A percentile compares a stretch with the other conserved stretches of the same genome.
These are phyloP conservation scores for Cotesia chilonis DNA, from an alignment of 1,140 invertebrate genomes.

Conservation along the genomic window DNA sequence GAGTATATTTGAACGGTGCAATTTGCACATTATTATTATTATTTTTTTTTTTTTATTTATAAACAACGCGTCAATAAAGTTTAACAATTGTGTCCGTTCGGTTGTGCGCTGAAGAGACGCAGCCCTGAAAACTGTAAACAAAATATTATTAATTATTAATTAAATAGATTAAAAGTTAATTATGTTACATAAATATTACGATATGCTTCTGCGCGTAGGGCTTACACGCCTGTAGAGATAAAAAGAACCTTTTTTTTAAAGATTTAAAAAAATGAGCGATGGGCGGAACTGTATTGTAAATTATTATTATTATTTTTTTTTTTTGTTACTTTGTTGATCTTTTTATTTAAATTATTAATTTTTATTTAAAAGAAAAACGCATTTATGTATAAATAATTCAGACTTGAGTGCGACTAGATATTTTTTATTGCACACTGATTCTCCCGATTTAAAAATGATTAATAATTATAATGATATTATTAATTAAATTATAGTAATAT, in stretches of 20 bases:
- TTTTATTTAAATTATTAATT: background rate
- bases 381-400: conserved; percentile 22
- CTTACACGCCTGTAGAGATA: conserved; percentile 51
- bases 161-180: conserved; percentile 48
- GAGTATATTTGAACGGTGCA: too few relatives aligned
- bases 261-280: conserved; percentile 39
- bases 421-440: background rate
- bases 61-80: conserved; percentile 41
- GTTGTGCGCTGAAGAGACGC: too few relatives aligned
- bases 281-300: conserved; percentile 33
- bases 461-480: too few relatives aligned
- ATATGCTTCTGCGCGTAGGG: conserved; percentile 57
- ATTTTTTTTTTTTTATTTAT: too few relatives aligned
- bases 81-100: conserved; percentile 53
- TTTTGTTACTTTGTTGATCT: background rate
- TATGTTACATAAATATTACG: conserved; percentile 45
- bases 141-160: conserved; percentile 50
- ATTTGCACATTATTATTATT: too few relatives aligned
- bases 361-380: conserved; percentile 7
- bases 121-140: conserved; percentile 49
- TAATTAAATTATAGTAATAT: too few relatives aligned
- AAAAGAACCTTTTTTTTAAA: conserved; percentile 8
- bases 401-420: conserved; percentile 12
- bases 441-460: background rate
- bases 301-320: background rate